These are phyloP conservation scores for Phalangium opilio DNA, from an alignment of 2,888 invertebrate species.

Conservation along the genomic window DNA sequence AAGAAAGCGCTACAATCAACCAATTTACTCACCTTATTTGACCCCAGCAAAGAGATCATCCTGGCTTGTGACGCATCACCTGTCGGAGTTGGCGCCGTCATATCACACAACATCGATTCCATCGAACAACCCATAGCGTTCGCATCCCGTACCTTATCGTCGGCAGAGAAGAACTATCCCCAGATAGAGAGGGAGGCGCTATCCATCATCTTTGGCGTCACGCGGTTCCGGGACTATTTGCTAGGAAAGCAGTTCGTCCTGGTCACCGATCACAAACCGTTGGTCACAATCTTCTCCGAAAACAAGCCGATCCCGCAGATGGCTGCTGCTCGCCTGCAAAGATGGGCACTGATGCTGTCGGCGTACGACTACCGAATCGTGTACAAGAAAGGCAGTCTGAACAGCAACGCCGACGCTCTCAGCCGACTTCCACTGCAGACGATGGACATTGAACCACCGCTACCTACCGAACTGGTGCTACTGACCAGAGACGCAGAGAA, in stretches of 20 bases:
- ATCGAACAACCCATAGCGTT: constrained; percentile 27
- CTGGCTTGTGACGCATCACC: too few relatives aligned
- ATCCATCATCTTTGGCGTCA: constrained; percentile 29
- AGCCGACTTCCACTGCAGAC: constrained; percentile 20
- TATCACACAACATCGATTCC: constrained; percentile 27
- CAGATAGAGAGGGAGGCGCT: constrained; percentile 26
- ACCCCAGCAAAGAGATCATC: too few relatives aligned
- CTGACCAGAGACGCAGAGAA: constrained; percentile 3
- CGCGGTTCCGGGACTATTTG: constrained; percentile 31
- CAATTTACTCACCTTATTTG: constrained; percentile 24
- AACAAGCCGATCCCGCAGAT: constrained; percentile 19
- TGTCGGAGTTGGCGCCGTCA: constrained; percentile 21
- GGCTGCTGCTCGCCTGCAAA: constrained; percentile 24
- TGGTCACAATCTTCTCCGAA: constrained; percentile 20
- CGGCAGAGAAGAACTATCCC: constrained; percentile 19
- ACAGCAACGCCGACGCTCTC: constrained; percentile 26
- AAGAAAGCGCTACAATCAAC: constrained; percentile 21
- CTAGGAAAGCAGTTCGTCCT: constrained; percentile 30
- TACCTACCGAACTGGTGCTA: too few relatives aligned
- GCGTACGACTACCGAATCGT: too few relatives aligned
- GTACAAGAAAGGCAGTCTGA: too few relatives aligned
- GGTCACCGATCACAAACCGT: constrained; percentile 30
- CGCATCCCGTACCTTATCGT: constrained; percentile 19
- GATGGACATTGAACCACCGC: not conserved
- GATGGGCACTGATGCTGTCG: constrained; percentile 24